Evolutionary conservation across 2,113 vertebrate species (phyloP).

Genomic region (Silurus meridionalis): DNA sequence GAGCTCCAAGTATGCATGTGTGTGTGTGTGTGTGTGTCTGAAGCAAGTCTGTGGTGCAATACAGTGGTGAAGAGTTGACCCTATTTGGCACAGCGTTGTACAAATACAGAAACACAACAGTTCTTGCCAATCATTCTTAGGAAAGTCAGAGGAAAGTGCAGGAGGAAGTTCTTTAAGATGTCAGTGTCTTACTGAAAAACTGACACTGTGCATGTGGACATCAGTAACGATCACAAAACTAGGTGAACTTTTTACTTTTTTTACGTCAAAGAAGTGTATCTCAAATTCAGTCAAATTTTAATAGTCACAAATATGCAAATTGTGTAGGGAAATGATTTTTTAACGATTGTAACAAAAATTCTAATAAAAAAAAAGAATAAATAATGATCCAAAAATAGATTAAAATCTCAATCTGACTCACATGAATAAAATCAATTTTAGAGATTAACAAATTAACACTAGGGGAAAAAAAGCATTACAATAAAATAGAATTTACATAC

Average conservation of each 20-base stretch:
- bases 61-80: constrained; percentile 10
- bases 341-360: too few species aligned
- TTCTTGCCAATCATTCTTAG: constrained; percentile 25
- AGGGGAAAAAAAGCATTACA: too few species aligned
- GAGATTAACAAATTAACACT: too few species aligned
- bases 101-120: constrained; percentile 20
- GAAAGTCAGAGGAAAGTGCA: constrained; percentile 14
- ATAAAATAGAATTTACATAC: too few species aligned
- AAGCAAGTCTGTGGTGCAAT: constrained; percentile 29
- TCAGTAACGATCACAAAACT: neutral
- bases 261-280: neutral
- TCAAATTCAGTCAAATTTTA: too few species aligned
- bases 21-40: constrained; percentile 1
- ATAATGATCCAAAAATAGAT: too few species aligned
- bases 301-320: too few species aligned
- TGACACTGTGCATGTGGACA: neutral
- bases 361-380: too few species aligned
- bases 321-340: too few species aligned
- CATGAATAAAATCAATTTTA: too few species aligned
- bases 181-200: constrained; percentile 22
- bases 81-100: constrained; percentile 11
- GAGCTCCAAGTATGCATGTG: neutral
- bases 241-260: neutral
- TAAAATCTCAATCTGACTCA: too few species aligned
- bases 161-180: constrained; percentile 21